Base-by-base conservation (phyloP, 2,113 vertebrate genomes). In the Manacus vitellinus region DNA sequence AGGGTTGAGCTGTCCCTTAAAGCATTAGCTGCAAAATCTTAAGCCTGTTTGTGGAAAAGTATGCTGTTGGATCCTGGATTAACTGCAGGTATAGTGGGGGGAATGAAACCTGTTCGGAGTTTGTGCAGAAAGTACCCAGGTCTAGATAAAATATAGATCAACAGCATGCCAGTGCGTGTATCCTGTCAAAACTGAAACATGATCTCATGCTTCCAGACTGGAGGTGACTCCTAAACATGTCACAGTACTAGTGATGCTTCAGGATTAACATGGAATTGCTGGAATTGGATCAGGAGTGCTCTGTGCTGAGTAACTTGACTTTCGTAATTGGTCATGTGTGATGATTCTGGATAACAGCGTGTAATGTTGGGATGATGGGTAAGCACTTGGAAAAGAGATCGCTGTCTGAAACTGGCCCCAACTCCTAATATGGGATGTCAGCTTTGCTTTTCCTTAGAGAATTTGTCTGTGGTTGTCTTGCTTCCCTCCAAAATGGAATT, bases 151-250 rank as follows among this genome's bases (percentile, higher is more conserved):
- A 20, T 23, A 15, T 3, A 5, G 41, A 37, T 12, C 0, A 1
- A 20, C 30, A 10, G 4, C 0, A 5, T 65, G 39, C 18, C 5
- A 1, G 4, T 18, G 1, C 2, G 2, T 7, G 39, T 43, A 43
- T 33, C 0, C 1, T 70, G 67, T 72, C 56, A 52, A 14, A 62
- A 73, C 54, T 67, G 46, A 39, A 41, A 6, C 6, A 31, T 16
- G 14, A 51, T 20, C 52, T 58, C 4, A 0, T 24, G 12, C 54
- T 77, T 73, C 59, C 39, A 46, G 31, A 4, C 28, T 61, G 58
- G 14, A 66, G 52, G 9, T 39, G 19, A 23, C 46, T 21, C 41
- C 75, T 55, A 13, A 66, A 39, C 24, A 35, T 66, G 35, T 55
- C 3, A 1, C 1, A 0, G 33, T 46, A 13, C 33, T 43, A 21